Evolutionary conservation across 2,888 invertebrate genomes (phyloP), one percentile per base, ranked within the genome.

Genomic region (Heterodera filipjevi): DNA sequence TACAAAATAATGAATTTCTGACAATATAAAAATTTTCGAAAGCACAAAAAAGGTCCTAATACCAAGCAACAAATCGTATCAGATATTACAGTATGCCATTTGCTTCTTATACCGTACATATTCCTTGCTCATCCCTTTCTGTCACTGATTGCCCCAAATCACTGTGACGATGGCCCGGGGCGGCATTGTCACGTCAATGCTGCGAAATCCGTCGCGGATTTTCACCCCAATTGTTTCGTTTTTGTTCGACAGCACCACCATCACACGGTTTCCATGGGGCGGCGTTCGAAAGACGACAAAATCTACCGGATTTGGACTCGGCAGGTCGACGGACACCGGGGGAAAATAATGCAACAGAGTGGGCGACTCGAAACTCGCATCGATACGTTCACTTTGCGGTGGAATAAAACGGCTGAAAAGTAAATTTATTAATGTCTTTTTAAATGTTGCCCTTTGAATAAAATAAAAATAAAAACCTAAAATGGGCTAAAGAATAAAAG

Each of bases 401-500:
- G 53, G 53, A 53, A 53, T 53, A 53, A 53, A 53, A 22, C 53
- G 53, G 22, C 53, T 53, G 22, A 53, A 53, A 53, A 19, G 12
- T 44, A 44, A 44, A 44, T 44, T 44, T 22, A 53, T 53, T 53
- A 22, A 6, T 53, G 19, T 19, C 22, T 53, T 19, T 49, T 49
- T 49, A 49, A 49, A 16, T 49, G 10, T 19, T 6, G 19, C 3
- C 5, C 16, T 1, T 53, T 53, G n/a, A n/a, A n/a, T n/a, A n/a
- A n/a, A n/a, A n/a, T n/a, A n/a, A n/a, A n/a, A 44, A 53, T 22
- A 53, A 53, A 12, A 22, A 90, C 90, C 91, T 91, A 84, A 92
- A 91, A 89, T 96, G 95, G 0, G 93, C 94, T 89, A 95, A 90
- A 0, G 93, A 93, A 89, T 95, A 96, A 89, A 92, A 95, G 92